These are phyloP conservation scores for Phengaris arion DNA, from an alignment of 2,888 invertebrate genomes.

Conservation along the genomic window DNA sequence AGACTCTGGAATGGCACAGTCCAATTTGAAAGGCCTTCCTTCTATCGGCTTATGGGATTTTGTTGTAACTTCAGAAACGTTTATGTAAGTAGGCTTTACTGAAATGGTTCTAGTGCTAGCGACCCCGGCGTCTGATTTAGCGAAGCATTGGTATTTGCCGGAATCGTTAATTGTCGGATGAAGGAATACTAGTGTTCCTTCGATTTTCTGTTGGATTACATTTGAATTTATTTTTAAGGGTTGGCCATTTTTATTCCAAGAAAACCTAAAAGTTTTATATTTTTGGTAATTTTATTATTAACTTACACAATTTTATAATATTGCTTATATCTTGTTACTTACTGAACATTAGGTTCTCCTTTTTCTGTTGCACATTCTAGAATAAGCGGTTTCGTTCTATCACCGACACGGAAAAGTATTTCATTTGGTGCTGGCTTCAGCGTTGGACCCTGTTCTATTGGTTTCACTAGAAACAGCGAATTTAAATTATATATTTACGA, in stretches of 20 bases:
- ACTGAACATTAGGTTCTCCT: constrained; percentile 48
- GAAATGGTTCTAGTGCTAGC: constrained; percentile 53
- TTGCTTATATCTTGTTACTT: constrained; percentile 38
- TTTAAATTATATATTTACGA: not conserved
- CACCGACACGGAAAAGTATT: constrained; percentile 50
- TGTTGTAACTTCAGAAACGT: constrained; percentile 43
- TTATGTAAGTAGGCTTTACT: constrained; percentile 50
- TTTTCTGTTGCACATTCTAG: constrained; percentile 52
- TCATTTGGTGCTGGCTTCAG: constrained; percentile 41
- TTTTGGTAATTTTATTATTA: not conserved
- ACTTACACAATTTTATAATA: too few relatives aligned
- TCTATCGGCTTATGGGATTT: constrained; percentile 53
- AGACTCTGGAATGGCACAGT: constrained; percentile 53
- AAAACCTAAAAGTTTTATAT: constrained; percentile 47
- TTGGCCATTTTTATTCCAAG: constrained; percentile 58
- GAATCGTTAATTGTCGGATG: constrained; percentile 52
- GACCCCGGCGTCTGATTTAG: constrained; percentile 49
- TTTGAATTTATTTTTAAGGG: constrained; percentile 34
- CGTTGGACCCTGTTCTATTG: constrained; percentile 4
- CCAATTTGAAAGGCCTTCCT: constrained; percentile 57
- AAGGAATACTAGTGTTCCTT: constrained; percentile 55
- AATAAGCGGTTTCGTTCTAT: constrained; percentile 41
- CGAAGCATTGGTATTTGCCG: constrained; percentile 60
- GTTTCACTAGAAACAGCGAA: not conserved
- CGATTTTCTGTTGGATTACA: constrained; percentile 47